Conservation (phyloP, 2,888 invertebrate species). For the Mesorhabditis belari region DNA sequence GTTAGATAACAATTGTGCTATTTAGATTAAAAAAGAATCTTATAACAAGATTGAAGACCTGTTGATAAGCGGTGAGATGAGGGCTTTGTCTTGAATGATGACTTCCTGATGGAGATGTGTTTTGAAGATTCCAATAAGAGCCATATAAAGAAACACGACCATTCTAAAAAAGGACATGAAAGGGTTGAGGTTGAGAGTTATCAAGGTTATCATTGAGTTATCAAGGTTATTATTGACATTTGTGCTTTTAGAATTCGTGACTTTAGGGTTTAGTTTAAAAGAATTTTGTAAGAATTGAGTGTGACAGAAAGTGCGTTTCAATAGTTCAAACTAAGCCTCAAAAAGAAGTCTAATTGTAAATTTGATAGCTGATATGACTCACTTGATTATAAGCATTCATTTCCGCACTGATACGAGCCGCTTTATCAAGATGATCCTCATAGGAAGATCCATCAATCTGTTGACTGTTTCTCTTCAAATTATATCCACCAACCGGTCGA, state of each 20-base stretch:
- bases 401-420: slow-evolving; percentile 36
- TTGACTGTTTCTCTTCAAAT: slow-evolving; percentile 13
- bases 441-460: slow-evolving; percentile 36
- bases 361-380: neutral
- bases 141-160: slow-evolving; percentile 50
- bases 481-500: slow-evolving; percentile 26
- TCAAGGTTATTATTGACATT: no score
- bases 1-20: no score
- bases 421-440: slow-evolving; percentile 52
- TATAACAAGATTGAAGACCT: no score
- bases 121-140: slow-evolving; percentile 48
- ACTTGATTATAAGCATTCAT: slow-evolving; percentile 21
- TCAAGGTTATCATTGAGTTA: no score
- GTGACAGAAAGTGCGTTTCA: no score
- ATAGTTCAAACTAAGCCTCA: no score
- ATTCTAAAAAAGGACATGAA: slow-evolving; percentile 18
- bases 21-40: no score
- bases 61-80: neutral
- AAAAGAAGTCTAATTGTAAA: no score
- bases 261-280: no score
- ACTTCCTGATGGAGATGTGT: neutral
- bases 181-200: neutral
- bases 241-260: no score
- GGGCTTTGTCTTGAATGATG: neutral
- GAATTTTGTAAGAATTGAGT: no score